Evolutionary conservation across 2,888 invertebrate genomes (phyloP).

Genomic region (Nemotelus nigrinus): DNA sequence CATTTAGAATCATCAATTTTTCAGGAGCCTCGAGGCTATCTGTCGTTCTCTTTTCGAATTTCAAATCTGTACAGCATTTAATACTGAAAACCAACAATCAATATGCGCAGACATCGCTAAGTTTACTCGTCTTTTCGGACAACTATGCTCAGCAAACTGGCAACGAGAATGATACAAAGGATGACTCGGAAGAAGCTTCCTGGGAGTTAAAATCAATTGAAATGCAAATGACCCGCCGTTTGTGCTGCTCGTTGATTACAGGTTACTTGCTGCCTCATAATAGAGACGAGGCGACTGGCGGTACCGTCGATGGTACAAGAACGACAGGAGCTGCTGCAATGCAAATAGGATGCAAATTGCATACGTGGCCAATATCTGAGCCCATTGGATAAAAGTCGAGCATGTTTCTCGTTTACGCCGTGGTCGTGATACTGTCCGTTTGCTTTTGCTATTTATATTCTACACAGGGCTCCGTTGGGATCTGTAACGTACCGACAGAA

Average conservation of each 20-base stretch:
- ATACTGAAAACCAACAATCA: background rate
- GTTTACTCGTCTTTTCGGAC: background rate
- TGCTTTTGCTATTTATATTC: background rate
- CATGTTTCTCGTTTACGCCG: background rate
- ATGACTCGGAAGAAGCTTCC: conserved; percentile 3
- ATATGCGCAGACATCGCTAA: conserved; percentile 4
- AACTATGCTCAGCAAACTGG: background rate
- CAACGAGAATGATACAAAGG: background rate
- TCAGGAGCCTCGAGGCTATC: background rate
- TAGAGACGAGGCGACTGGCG: background rate
- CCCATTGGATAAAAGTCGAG: background rate
- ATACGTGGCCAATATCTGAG: background rate
- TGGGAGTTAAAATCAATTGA: conserved; percentile 35
- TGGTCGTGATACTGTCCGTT: background rate
- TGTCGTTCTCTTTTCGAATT: conserved; percentile 15
- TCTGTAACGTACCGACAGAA: background rate
- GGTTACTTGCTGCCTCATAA: background rate
- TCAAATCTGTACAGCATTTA: background rate
- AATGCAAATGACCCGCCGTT: conserved; percentile 31
- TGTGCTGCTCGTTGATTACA: conserved; percentile 30
- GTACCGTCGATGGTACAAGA: background rate
- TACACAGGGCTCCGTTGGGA: background rate
- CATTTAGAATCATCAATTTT: conserved; percentile 5
- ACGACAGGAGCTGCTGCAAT: background rate
- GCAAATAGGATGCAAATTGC: conserved; percentile 15